phyloP scores from a whole-genome alignment of 2,113 vertebrate species.

The Gadus chalcogrammus region DNA sequence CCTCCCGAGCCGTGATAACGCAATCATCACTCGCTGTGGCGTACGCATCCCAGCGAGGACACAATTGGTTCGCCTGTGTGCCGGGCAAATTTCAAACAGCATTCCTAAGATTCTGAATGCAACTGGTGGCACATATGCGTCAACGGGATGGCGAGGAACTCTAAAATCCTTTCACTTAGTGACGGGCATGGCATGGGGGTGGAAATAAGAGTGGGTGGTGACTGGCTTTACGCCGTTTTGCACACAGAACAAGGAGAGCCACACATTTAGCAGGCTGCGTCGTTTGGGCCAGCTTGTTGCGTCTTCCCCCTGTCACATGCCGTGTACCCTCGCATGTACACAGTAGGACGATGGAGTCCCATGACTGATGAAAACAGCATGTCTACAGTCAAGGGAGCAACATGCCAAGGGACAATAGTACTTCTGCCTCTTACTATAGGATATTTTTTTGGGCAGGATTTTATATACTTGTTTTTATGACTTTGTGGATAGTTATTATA shows the following conservation, averaged over 20 bases:
- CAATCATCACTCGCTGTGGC: constrained; percentile 16
- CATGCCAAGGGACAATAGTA: constrained; percentile 36
- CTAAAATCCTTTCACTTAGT: constrained; percentile 35
- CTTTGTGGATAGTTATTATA: background rate
- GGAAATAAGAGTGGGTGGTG: constrained; percentile 13
- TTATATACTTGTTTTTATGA: no score
- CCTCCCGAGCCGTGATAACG: constrained; percentile 26
- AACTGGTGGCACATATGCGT: constrained; percentile 67
- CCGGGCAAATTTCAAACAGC: constrained; percentile 57
- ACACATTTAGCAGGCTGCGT: constrained; percentile 54
- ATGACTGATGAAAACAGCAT: constrained; percentile 53
- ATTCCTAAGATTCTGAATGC: constrained; percentile 71
- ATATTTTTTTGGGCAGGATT: no score
- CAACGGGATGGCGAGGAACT: constrained; percentile 52
- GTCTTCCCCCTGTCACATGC: constrained; percentile 63
- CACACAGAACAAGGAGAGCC: constrained; percentile 22
- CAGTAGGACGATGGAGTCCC: constrained; percentile 50
- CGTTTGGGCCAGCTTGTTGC: constrained; percentile 58
- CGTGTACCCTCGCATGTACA: constrained; percentile 47
- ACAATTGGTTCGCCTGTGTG: constrained; percentile 49
- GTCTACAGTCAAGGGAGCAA: constrained; percentile 39
- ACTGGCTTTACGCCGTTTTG: constrained; percentile 23
- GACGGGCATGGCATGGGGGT: constrained; percentile 48
- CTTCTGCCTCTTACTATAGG: background rate
- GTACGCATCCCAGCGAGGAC: background rate